phyloP scores from a whole-genome alignment of 1,140 invertebrate genomes.

The Eciton burchellii region DNA sequence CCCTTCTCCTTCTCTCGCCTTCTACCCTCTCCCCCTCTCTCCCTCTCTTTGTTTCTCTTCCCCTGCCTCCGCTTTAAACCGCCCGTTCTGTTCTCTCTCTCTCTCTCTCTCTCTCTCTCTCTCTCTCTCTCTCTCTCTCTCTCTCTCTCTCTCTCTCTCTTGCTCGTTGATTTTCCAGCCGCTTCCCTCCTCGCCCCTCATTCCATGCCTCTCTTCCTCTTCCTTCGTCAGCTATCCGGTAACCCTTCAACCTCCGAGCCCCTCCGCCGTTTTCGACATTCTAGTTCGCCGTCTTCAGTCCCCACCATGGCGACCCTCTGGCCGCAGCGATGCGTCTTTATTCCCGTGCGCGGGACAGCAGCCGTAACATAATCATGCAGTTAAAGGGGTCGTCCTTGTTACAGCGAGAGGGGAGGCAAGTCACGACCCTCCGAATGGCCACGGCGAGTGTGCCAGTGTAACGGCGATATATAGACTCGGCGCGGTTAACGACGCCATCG shows the following conservation, averaged over 20 bases:
- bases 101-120: slow-evolving; percentile 25
- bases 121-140: slow-evolving; percentile 12
- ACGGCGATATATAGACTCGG: slow-evolving; percentile 57
- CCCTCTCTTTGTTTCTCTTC: no score
- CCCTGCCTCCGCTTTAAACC: no score
- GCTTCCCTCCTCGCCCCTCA: background rate
- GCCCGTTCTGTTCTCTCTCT: background rate
- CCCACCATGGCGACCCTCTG: background rate
- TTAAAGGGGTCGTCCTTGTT: slow-evolving; percentile 67
- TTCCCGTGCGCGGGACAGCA: slow-evolving; percentile 53
- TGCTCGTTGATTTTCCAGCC: slow-evolving; percentile 29
- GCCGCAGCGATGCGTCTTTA: slow-evolving; percentile 62
- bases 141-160: background rate
- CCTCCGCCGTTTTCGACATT: slow-evolving; percentile 46
- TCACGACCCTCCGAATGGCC: slow-evolving; percentile 32
- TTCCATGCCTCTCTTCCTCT: slow-evolving; percentile 6
- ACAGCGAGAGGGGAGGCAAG: slow-evolving; percentile 11
- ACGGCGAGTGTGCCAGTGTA: slow-evolving; percentile 42
- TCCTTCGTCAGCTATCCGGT: slow-evolving; percentile 45
- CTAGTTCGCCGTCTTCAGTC: slow-evolving; percentile 57
- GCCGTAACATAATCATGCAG: slow-evolving; percentile 71
- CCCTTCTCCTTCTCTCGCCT: slow-evolving; percentile 53
- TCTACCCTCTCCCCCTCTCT: slow-evolving; percentile 46
- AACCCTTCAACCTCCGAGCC: slow-evolving; percentile 56
- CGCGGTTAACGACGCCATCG: slow-evolving; percentile 55